These are phyloP conservation scores for Alloplasta piceator DNA, from an alignment of 2,888 invertebrate genomes.

Conservation along the genomic window DNA sequence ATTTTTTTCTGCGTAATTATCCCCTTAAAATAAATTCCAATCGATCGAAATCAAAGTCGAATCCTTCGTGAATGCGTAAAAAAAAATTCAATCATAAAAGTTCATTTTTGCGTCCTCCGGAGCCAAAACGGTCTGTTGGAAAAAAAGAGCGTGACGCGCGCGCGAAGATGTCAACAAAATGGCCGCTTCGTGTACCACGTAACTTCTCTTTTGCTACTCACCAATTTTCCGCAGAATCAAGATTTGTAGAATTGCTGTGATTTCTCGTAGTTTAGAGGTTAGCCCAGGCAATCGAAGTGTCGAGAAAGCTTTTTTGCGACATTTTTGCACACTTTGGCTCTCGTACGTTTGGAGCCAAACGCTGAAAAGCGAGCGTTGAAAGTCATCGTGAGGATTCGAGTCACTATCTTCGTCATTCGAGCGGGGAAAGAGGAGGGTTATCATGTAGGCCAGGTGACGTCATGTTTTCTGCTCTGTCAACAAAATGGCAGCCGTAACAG, in stretches of 20 bases:
- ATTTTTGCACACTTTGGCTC: constrained; percentile 2
- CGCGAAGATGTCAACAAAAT: constrained; percentile 11
- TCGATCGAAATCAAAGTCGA: too few species aligned
- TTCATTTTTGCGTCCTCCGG: background rate
- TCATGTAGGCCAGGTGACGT: constrained; percentile 79
- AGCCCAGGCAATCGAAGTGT: background rate
- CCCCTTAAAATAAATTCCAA: too few species aligned
- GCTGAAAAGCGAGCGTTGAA: constrained; percentile 21
- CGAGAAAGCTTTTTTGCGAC: background rate
- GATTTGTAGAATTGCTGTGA: background rate
- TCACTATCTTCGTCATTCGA: constrained; percentile 64
- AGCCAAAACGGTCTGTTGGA: too few species aligned
- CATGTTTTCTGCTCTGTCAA: constrained; percentile 74
- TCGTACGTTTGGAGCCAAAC: background rate
- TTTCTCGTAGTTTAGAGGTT: background rate
- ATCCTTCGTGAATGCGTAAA: too few species aligned
- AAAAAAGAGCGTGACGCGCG: too few species aligned
- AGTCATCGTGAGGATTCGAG: constrained; percentile 54
- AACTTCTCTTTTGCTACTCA: background rate
- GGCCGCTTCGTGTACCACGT: background rate
- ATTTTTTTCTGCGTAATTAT: background rate
- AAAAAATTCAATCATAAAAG: background rate
- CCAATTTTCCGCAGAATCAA: background rate
- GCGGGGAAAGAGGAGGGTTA: constrained; percentile 72
- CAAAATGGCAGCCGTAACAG: constrained; percentile 70